phyloP scores from a whole-genome alignment of 2,113 vertebrate species.

The Zosterops pallidus region DNA sequence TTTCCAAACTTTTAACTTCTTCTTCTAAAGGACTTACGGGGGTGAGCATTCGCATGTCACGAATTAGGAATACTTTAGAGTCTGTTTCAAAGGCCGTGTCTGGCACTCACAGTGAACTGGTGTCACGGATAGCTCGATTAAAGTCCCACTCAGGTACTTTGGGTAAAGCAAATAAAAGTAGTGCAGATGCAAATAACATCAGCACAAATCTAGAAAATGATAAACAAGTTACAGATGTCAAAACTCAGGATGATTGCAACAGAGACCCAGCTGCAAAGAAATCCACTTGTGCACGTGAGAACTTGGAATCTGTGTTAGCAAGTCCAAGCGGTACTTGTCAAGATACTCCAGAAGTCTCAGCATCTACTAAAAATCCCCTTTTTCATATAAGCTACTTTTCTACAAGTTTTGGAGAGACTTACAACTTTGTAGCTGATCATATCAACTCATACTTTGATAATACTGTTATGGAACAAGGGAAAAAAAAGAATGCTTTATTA shows the following conservation, averaged over 20 bases:
- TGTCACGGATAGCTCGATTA: constrained; percentile 83
- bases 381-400: constrained; percentile 85
- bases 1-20: constrained; percentile 81
- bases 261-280: constrained; percentile 27
- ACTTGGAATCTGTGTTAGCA: neutral
- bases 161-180: constrained; percentile 65
- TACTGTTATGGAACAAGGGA: constrained; percentile 71
- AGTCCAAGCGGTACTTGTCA: neutral
- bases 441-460: constrained; percentile 89
- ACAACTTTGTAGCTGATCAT: constrained; percentile 86
- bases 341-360: constrained; percentile 31
- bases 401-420: constrained; percentile 89
- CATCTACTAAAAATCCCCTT: constrained; percentile 71
- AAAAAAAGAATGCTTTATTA: constrained; percentile 30
- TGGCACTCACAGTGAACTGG: constrained; percentile 84
- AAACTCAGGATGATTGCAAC: constrained; percentile 62
- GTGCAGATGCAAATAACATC: neutral
- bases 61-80: constrained; percentile 87
- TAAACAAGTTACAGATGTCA: constrained; percentile 43
- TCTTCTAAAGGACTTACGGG: constrained; percentile 79
- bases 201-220: constrained; percentile 54
- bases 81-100: constrained; percentile 91
- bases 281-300: constrained; percentile 23
- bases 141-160: constrained; percentile 75
- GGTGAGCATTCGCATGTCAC: constrained; percentile 86